Conservation (phyloP, 1,140 invertebrate genomes). For the Lutraria rhynchaena region DNA sequence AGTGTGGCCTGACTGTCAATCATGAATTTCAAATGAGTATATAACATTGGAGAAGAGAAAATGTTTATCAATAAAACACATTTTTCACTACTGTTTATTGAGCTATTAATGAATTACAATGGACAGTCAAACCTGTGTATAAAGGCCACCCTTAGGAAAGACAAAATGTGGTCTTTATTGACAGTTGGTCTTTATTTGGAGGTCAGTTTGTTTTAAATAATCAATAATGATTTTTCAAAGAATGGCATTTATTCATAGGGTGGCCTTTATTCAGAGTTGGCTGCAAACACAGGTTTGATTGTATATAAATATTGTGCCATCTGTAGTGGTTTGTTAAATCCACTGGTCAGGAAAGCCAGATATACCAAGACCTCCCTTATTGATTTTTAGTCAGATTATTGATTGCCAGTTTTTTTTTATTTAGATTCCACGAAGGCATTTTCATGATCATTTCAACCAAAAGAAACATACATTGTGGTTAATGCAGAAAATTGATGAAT, state of each 20-base stretch:
- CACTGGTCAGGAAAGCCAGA: not conserved
- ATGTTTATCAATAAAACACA: not conserved
- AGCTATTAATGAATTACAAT: not conserved
- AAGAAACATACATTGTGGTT: conserved; percentile 54
- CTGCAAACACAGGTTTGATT: not conserved
- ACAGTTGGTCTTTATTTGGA: too few relatives aligned
- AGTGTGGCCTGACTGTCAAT: not conserved
- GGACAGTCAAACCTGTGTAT: too few relatives aligned
- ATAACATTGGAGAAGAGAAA: not conserved
- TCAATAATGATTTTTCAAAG: too few relatives aligned
- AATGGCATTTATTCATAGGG: too few relatives aligned
- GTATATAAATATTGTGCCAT: not conserved
- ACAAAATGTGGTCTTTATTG: too few relatives aligned
- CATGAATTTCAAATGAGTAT: not conserved
- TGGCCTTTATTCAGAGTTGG: too few relatives aligned
- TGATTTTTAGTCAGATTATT: not conserved
- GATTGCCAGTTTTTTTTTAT: conserved; percentile 3
- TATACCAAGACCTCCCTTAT: not conserved
- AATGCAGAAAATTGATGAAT: conserved; percentile 30
- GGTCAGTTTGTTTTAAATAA: too few relatives aligned
- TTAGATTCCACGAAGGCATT: conserved; percentile 56
- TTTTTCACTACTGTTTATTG: not conserved
- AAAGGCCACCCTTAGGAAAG: too few relatives aligned
- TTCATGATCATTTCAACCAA: conserved; percentile 58
- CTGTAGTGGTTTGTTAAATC: not conserved